These are phyloP conservation scores for Tragelaphus imberbis DNA, from an alignment of 2,113 vertebrate species.

Conservation along the genomic window DNA sequence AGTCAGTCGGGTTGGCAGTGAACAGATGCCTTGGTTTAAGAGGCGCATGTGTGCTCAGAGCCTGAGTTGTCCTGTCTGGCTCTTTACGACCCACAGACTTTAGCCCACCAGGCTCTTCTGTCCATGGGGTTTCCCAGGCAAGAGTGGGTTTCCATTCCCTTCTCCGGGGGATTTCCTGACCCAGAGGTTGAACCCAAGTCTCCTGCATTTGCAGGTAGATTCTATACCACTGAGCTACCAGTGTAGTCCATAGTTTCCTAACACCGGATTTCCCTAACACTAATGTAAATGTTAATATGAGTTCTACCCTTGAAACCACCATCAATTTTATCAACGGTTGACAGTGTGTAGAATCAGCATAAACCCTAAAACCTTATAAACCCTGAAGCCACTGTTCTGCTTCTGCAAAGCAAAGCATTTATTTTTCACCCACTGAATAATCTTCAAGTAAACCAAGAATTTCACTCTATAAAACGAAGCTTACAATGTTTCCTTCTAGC, in stretches of 20 bases:
- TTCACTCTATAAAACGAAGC: background rate
- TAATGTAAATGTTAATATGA: constrained; percentile 30
- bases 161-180: background rate
- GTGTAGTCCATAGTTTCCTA: background rate
- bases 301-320: constrained; percentile 8
- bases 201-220: background rate
- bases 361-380: constrained; percentile 13
- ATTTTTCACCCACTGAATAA: constrained; percentile 35
- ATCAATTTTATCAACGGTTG: constrained; percentile 23
- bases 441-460: background rate
- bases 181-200: background rate
- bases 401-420: constrained; percentile 8
- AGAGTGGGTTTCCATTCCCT: background rate
- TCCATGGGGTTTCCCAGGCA: background rate
- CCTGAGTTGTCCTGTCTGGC: background rate
- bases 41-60: too few species aligned
- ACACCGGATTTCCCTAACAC: background rate
- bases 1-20: background rate
- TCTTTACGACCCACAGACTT: background rate
- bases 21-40: background rate
- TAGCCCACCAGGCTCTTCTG: background rate
- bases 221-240: background rate
- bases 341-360: background rate
- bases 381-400: background rate
- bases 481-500: background rate